Percentiles rank a stretch among this genome's conserved stretches.
Conservation (phyloP, 2,113 vertebrate genomes). For the Myxocyprinus asiaticus region DNA sequence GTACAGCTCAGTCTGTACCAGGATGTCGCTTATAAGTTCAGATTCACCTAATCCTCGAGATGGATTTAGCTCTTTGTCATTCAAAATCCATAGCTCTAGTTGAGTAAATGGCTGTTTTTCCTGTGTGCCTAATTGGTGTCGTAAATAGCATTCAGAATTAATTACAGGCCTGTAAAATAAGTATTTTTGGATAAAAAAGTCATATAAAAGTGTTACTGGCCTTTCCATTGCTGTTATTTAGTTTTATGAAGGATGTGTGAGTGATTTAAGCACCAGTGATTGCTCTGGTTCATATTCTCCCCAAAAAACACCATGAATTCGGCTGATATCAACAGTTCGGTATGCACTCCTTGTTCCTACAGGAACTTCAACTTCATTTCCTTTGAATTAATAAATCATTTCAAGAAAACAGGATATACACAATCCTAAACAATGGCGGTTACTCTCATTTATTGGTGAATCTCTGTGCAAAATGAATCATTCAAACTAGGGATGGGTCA, state of each 20-base stretch:
- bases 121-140: conserved; percentile 47
- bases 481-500: no score
- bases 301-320: conserved; percentile 44
- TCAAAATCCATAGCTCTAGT: conserved; percentile 47
- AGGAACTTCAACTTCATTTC: conserved; percentile 39
- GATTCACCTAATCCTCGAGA: conserved; percentile 12
- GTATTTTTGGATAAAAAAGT: conserved; percentile 62
- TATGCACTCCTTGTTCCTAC: conserved; percentile 40
- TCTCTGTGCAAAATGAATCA: neutral
- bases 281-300: conserved; percentile 31
- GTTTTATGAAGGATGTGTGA: conserved; percentile 54
- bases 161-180: conserved; percentile 63
- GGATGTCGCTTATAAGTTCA: conserved; percentile 23
- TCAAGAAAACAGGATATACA: conserved; percentile 21
- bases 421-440: neutral
- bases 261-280: conserved; percentile 42
- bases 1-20: conserved; percentile 12
- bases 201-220: conserved; percentile 59
- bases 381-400: conserved; percentile 39
- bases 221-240: conserved; percentile 60
- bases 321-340: conserved; percentile 41
- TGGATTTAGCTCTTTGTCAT: conserved; percentile 18
- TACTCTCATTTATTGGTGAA: neutral
- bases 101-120: conserved; percentile 42
- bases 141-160: conserved; percentile 62